Evolutionary conservation across 2,888 invertebrate species (phyloP).

Genomic region (Anthophora plumipes): DNA sequence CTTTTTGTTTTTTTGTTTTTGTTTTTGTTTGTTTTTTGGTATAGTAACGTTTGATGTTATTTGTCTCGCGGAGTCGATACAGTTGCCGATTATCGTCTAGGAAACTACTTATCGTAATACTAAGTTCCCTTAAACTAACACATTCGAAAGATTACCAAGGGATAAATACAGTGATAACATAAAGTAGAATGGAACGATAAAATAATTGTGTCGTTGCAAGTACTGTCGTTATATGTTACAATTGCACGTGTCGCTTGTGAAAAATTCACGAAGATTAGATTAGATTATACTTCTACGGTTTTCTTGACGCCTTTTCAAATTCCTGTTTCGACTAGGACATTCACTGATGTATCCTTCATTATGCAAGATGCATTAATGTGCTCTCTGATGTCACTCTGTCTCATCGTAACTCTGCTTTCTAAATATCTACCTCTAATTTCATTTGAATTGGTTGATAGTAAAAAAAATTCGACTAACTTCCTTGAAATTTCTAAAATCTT

Average conservation of each 20-base stretch:
- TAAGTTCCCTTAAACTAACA: conserved; percentile 6
- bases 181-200: conserved; percentile 9
- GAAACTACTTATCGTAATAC: not conserved
- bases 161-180: not conserved
- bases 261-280: conserved; percentile 63
- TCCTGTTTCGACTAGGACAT: conserved; percentile 18
- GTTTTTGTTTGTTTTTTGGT: no score
- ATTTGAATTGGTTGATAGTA: not conserved
- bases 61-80: not conserved
- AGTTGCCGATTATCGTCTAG: not conserved
- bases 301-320: conserved; percentile 4
- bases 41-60: not conserved
- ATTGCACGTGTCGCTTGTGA: conserved; percentile 8
- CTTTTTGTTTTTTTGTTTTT: no score
- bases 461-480: no score
- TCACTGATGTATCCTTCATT: not conserved
- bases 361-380: not conserved
- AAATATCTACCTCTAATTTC: not conserved
- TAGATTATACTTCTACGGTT: conserved; percentile 44
- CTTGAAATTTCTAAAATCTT: no score
- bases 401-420: not conserved
- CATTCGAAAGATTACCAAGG: not conserved
- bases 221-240: not conserved
- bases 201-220: conserved; percentile 10
- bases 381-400: not conserved